A percentile compares a stretch with the other conserved stretches of the same genome.
These are phyloP conservation scores for Ictidomys tridecemlineatus DNA, from an alignment of 2,113 vertebrate genomes.

Conservation along the genomic window DNA sequence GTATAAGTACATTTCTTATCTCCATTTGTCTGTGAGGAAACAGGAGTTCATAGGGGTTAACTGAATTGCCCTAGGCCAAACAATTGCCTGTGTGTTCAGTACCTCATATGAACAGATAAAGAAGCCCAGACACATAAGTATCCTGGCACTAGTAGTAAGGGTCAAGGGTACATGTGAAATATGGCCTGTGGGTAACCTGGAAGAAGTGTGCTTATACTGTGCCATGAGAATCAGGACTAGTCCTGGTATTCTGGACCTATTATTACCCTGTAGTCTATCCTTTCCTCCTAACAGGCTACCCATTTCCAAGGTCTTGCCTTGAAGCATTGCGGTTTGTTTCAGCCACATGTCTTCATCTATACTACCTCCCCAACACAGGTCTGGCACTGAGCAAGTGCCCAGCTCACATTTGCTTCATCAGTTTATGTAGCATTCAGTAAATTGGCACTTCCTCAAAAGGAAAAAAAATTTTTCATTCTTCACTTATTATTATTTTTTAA, in stretches of 20 bases:
- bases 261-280: not conserved
- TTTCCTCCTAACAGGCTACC: not conserved
- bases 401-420: not conserved
- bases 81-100: not conserved
- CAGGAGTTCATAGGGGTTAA: not conserved
- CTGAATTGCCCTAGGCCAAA: not conserved
- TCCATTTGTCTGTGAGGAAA: not conserved
- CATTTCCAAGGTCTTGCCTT: not conserved
- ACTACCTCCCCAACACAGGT: not conserved
- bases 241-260: not conserved
- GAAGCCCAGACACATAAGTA: not conserved
- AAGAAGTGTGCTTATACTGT: not conserved
- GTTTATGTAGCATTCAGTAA: conserved; percentile 12
- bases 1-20: not conserved
- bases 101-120: not conserved
- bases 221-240: not conserved
- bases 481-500: conserved; percentile 69
- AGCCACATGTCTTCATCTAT: not conserved
- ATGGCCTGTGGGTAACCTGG: not conserved
- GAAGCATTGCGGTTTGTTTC: not conserved
- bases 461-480: conserved; percentile 75
- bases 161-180: not conserved
- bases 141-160: not conserved
- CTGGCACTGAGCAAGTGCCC: not conserved
- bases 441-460: conserved; percentile 47